Percentiles rank a stretch among this genome's conserved stretches.
Conservation (phyloP, 64 coral and sea anemone species). For the Actinia equina region DNA sequence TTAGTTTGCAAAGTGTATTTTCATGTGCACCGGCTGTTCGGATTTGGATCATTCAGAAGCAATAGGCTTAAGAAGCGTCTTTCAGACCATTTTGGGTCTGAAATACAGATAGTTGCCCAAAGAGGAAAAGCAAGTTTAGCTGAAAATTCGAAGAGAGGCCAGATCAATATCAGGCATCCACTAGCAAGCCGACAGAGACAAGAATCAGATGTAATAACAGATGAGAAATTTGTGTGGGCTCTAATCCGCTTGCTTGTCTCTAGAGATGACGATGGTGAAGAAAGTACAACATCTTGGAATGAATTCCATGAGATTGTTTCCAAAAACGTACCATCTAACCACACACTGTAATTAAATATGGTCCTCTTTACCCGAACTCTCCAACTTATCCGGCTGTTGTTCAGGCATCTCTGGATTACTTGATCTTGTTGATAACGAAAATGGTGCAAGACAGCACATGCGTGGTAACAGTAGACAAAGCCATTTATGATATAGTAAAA, state of each 20-base stretch:
- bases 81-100: conserved; percentile 27
- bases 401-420: conserved; percentile 30
- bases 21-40: no score
- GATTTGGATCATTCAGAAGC: conserved; percentile 9
- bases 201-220: conserved; percentile 1
- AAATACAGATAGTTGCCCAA: conserved; percentile 39
- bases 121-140: conserved; percentile 11
- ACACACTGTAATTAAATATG: conserved; percentile 8
- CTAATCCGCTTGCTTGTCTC: conserved; percentile 19
- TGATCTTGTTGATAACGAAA: background rate
- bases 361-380: background rate
- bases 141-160: conserved; percentile 4
- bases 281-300: conserved; percentile 29
- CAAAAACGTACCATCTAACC: conserved; percentile 9
- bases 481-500: conserved; percentile 35
- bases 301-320: conserved; percentile 12
- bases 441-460: background rate
- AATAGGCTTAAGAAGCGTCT: conserved; percentile 31
- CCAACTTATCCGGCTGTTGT: conserved; percentile 18
- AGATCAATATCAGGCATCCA: conserved; percentile 18
- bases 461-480: conserved; percentile 22
- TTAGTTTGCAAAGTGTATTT: no score
- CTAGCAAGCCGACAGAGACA: conserved; percentile 28
- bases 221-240: conserved; percentile 34
- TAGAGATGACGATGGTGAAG: conserved; percentile 33